These are phyloP conservation scores for Leptothorax acervorum DNA, from an alignment of 2,888 invertebrate species.

Conservation along the genomic window DNA sequence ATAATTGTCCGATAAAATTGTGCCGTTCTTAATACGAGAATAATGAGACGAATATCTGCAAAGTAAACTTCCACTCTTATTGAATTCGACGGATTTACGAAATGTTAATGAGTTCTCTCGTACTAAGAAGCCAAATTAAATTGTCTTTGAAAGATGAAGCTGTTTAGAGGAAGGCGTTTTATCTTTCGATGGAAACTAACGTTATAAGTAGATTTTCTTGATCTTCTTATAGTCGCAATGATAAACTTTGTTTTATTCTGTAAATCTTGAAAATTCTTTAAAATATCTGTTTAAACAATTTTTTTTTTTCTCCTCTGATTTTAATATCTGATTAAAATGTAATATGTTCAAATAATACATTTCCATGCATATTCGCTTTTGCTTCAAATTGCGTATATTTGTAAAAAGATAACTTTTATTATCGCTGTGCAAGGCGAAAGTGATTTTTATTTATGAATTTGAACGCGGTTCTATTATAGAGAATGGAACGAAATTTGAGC, in stretches of 20 bases:
- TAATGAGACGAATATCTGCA: neutral
- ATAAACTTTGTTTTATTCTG: neutral
- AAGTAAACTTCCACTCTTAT: neutral
- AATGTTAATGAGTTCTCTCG: slow-evolving; percentile 2
- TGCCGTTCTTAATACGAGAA: neutral
- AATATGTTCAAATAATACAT: too few relatives aligned
- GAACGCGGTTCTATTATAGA: neutral
- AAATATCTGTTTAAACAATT: too few relatives aligned
- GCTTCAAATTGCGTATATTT: neutral
- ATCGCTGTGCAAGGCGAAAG: neutral
- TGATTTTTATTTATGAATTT: neutral
- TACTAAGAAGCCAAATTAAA: neutral
- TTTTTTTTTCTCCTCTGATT: too few relatives aligned
- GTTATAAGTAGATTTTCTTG: neutral
- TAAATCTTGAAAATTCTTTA: too few relatives aligned
- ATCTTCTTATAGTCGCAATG: neutral
- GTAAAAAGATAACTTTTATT: neutral
- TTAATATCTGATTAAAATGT: too few relatives aligned
- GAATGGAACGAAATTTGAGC: neutral
- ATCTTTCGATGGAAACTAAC: neutral
- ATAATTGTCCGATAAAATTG: neutral
- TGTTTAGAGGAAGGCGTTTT: neutral
- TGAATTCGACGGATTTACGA: neutral
- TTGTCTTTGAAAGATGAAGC: slow-evolving; percentile 12
- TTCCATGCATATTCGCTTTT: too few relatives aligned